Conservation (phyloP, 2,797 vertebrate species). For the Microctenopoma steveboyesi region DNA sequence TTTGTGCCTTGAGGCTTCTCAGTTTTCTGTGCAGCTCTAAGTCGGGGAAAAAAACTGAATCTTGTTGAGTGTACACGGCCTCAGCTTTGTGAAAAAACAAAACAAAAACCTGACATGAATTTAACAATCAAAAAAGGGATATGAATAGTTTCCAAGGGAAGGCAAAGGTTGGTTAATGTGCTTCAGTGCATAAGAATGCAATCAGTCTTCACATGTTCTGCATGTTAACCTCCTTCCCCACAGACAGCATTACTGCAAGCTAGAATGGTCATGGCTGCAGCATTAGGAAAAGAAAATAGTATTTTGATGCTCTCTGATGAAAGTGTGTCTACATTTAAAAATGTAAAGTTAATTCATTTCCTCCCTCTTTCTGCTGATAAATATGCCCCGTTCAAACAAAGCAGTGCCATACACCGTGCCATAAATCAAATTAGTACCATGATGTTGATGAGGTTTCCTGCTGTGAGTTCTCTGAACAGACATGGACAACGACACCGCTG, state of each 20-base stretch:
- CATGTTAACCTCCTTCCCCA: slow-evolving; percentile 63
- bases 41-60: slow-evolving; percentile 23
- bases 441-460: slow-evolving; percentile 60
- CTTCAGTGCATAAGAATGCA: slow-evolving; percentile 65
- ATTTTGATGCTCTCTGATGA: slow-evolving; percentile 14
- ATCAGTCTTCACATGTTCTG: slow-evolving; percentile 61
- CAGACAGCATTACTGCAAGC: slow-evolving; percentile 57
- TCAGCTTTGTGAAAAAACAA: slow-evolving; percentile 35
- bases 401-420: slow-evolving; percentile 47
- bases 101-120: slow-evolving; percentile 56
- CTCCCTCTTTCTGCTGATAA: slow-evolving; percentile 26
- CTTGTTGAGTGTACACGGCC: slow-evolving; percentile 50
- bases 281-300: slow-evolving; percentile 16
- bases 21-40: slow-evolving; percentile 31
- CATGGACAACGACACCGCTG: slow-evolving; percentile 65
- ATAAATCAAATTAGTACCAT: slow-evolving; percentile 66
- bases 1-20: slow-evolving; percentile 33
- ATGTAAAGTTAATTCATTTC: slow-evolving; percentile 26
- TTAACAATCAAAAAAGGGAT: slow-evolving; percentile 71
- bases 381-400: slow-evolving; percentile 38
- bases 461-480: slow-evolving; percentile 60
- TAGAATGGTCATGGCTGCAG: slow-evolving; percentile 24
- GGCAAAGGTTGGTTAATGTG: slow-evolving; percentile 70
- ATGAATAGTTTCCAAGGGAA: slow-evolving; percentile 57
- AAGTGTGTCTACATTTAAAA: slow-evolving; percentile 24